Evolutionary conservation across 2,113 vertebrate species (phyloP), one percentile per base, ranked within the genome.

Genomic region (Galbula dea): DNA sequence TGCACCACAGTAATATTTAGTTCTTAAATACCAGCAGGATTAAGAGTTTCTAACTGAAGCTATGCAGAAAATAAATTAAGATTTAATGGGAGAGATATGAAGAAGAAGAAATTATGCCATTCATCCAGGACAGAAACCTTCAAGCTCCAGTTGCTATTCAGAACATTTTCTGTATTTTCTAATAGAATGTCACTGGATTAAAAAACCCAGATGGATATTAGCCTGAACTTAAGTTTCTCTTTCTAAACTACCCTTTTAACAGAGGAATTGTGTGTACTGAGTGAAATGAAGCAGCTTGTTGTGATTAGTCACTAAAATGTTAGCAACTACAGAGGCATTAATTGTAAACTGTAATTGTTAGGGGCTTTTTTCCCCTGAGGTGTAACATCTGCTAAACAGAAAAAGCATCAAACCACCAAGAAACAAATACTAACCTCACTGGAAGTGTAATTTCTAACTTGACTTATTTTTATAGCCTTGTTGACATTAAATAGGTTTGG

Each of bases 281-380:
- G 34, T 59, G 20, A 77, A 83, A 85, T 20, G 13, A 57, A 69
- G 52, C 41, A 68, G 57, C 27, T 71, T 79, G 20, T 67, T 73
- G 79, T 32, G 54, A 73, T 86, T 63, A 94, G 41, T 93, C 77
- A 81, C 43, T 79, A 69, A 73, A 89, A 73, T n/a, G 18, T 57
- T 54, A 69, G 69, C 52, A 88, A 90, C 45, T 78, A 86, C 29
- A 67, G 29, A 84, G 29, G 26, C 37, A 55, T 66, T 89, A 87
- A 91, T 83, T 76, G 32, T 76, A 62, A 82, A 24, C 46, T 83
- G 32, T 73, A 92, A 69, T 62, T 73, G 26, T 45, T 86, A 23
- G 15, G 10, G 0, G 0, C 37, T 59, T 81, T 65, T 6, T 3
- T 5, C 26, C 62, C 32, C 54, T 11, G 37, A 90, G 41, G 41